Percentiles rank a stretch among this genome's conserved stretches.
phyloP scores from a whole-genome alignment of 2,113 vertebrate species.

The Hyla sarda region DNA sequence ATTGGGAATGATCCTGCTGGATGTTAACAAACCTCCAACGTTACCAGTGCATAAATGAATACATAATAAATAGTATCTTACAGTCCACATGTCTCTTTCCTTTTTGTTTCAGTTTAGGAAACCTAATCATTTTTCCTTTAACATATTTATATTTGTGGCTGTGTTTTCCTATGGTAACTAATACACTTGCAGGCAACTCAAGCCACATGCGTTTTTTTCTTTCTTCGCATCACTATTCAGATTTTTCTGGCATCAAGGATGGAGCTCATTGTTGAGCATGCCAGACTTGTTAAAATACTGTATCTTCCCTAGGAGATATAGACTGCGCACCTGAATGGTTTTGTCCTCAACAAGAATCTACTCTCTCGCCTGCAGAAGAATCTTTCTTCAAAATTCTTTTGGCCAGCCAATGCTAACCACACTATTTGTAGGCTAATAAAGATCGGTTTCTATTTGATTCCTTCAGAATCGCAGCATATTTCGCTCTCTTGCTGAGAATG shows the following conservation, averaged over 20 bases:
- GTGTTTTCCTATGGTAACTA: slow-evolving; percentile 10
- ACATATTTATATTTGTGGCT: slow-evolving; percentile 29
- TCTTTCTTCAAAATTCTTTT: slow-evolving; percentile 1
- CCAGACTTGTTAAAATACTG: neutral
- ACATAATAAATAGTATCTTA: neutral
- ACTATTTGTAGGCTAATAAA: slow-evolving; percentile 23
- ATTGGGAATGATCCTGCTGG: neutral
- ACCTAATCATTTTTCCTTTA: slow-evolving; percentile 16
- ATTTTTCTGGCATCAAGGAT: neutral
- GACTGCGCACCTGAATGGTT: neutral
- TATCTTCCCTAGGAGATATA: neutral
- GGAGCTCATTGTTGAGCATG: neutral
- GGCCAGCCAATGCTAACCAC: neutral
- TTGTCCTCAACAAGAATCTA: neutral
- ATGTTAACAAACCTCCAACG: too few species aligned
- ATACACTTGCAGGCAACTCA: slow-evolving; percentile 32
- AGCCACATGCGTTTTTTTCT: slow-evolving; percentile 7
- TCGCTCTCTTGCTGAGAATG: neutral
- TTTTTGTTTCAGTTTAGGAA: neutral
- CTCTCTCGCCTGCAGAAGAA: neutral
- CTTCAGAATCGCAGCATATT: neutral
- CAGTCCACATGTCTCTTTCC: neutral
- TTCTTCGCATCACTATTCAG: neutral
- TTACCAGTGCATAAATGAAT: neutral
- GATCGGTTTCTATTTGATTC: neutral